Base-by-base conservation (phyloP, 2,888 invertebrate genomes). In the Pediacus dermestoides region DNA sequence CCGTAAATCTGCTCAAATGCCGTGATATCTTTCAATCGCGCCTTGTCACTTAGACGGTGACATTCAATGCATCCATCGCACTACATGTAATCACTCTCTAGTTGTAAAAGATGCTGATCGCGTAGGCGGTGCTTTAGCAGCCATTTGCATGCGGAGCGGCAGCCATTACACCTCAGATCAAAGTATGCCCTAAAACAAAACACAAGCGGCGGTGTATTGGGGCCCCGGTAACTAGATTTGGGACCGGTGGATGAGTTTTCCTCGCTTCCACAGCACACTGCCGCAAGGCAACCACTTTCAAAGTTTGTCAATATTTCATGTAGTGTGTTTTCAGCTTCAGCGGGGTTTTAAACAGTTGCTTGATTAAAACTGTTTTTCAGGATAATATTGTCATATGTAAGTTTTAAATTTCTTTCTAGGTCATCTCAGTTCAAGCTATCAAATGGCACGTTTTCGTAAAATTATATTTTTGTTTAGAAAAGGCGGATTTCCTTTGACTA, bases 131-230 rank as follows among this genome's bases (percentile, higher is more conserved):
- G 52, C 58, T 51, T 28, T 57, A 52, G 62, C 62, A 58, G 63
- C 64, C 63, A 64, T 64, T 64, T 64, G 63, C 63, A 64, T 64
- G 63, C 55, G 59, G 54, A 63, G 63, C 63, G 60, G 63, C 63
- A 62, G 62, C 64, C 64, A 63, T 63, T 63, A 63, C 60, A 63
- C 63, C 62, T 59, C 57, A 57, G 56, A 63, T 64, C 64, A 64
- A 64, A 64, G 64, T 47, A 28, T 55, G 57, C 60, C 60, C 62
- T 48, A 55, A 44, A 59, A 60, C 56, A 50, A 59, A 60, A 58
- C 47, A 38, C 46, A 47, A 46, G 42, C 39, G 49, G 47, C 51
- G 50, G 44, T 46, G 48, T 48, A 57, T 57, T 54, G 49, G 56
- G 48, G 46, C 10, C 54, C 46, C 53, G 52, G 55, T 65, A 65